Evolutionary conservation across 2,888 invertebrate species (phyloP).

Genomic region (Lithosia quadra): DNA sequence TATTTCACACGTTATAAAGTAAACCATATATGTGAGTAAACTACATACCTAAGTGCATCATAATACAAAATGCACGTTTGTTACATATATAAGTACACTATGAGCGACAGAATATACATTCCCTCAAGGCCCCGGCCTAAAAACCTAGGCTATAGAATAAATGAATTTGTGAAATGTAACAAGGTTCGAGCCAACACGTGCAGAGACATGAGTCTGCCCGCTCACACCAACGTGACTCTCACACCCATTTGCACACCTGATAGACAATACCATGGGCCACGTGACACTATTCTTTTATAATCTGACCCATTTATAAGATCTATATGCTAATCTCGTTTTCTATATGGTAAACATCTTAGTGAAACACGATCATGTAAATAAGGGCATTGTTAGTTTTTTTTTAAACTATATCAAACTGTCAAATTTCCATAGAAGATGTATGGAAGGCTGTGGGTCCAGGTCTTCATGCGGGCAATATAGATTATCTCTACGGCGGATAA

Average conservation of each 20-base stretch:
- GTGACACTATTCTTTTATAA: constrained; percentile 34
- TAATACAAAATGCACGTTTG: constrained; percentile 52
- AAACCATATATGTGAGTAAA: neutral
- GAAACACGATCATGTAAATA: neutral
- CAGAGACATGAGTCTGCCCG: constrained; percentile 47
- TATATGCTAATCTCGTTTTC: constrained; percentile 29
- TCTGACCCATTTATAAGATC: constrained; percentile 42
- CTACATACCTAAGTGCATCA: neutral
- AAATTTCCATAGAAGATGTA: no score
- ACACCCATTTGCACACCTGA: constrained; percentile 15
- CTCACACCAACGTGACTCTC: constrained; percentile 62
- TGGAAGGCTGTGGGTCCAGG: no score
- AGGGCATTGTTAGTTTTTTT: neutral
- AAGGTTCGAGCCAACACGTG: constrained; percentile 67
- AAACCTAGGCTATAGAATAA: constrained; percentile 64
- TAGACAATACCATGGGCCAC: constrained; percentile 31
- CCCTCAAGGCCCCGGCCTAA: constrained; percentile 59
- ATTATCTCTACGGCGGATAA: no score
- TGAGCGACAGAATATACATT: constrained; percentile 18
- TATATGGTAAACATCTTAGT: constrained; percentile 12
- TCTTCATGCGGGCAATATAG: no score
- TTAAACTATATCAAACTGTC: neutral
- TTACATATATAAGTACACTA: constrained; percentile 24
- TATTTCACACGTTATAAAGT: neutral
- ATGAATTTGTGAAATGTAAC: constrained; percentile 64